Conservation (phyloP, 2,113 vertebrate species). For the Laticauda colubrina region DNA sequence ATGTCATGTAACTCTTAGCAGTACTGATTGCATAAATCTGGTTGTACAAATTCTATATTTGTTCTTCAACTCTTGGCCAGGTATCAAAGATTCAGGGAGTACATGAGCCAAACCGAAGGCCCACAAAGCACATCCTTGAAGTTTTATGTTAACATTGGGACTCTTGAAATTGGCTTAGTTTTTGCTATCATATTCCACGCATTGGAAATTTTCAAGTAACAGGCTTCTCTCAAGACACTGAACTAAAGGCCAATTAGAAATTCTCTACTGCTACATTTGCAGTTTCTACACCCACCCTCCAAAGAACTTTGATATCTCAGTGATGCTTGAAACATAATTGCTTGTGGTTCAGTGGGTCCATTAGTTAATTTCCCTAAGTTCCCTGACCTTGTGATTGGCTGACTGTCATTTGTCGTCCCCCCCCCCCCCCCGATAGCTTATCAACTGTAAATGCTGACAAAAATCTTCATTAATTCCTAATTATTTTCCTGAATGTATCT, state of each 20-base stretch:
- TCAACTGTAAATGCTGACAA: constrained; percentile 9
- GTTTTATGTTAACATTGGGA: background rate
- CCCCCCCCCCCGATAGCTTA: constrained; percentile 17
- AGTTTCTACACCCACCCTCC: background rate
- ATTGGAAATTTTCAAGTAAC: constrained; percentile 6
- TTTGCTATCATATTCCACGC: background rate
- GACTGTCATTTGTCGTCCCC: background rate
- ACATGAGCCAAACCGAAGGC: background rate
- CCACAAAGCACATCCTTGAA: background rate
- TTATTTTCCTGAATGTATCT: background rate
- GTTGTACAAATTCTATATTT: background rate
- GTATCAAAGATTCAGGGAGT: background rate
- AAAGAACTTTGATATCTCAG: constrained; percentile 25
- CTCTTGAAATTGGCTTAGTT: background rate
- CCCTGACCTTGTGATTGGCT: constrained; percentile 2
- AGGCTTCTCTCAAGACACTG: background rate
- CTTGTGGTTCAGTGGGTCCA: constrained; percentile 17
- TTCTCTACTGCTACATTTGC: constrained; percentile 6
- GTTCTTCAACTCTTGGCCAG: background rate
- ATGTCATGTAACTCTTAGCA: background rate
- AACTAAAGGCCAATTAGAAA: constrained; percentile 37
- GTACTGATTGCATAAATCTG: background rate
- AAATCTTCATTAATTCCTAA: constrained; percentile 25
- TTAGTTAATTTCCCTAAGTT: constrained; percentile 29
- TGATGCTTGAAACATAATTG: constrained; percentile 28